Evolutionary conservation across 2,888 invertebrate species (phyloP), one percentile per base, ranked within the genome.

Genomic region (Orchestes rusci): DNA sequence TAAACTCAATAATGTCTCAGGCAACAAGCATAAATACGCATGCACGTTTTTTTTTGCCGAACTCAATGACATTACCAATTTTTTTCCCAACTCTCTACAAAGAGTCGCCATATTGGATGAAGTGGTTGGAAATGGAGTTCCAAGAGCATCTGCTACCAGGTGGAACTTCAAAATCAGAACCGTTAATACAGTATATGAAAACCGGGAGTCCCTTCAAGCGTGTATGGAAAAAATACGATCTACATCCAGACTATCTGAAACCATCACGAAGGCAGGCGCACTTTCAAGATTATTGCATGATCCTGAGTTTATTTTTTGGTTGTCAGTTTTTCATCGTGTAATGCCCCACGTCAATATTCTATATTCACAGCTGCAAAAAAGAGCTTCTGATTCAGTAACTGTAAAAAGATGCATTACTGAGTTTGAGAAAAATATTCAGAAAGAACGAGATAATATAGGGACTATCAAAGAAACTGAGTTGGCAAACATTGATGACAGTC

Each of bases 1-100:
- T 56, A 3, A 54, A 53, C 48, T 45, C 42, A 31, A 58, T 60
- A 45, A 45, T 58, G 42, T 39, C 43, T 17, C 45, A 51, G 28
- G 53, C 48, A 27, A 37, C 51, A 18, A 49, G 43, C 31, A 12
- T 7, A 35, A 53, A 39, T 43, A 28, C 20, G 5, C 43, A 48
- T 18, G 50, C 51, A 7, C 48, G 50, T 16, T 27, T 53, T 53
- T 55, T 53, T 55, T 55, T 46, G 46, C 37, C 29, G 48, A 54
- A 38, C 29, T 54, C 7, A 15, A 41, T 15, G 51, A 50, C 19
- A 46, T 55, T 27, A 32, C 48, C 27, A 19, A 16, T 10, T 55
- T 55, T 48, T 55, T 53, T 34, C 44, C 43, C 7, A 47, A 54
- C 34, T 55, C 51, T 17, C 52, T 58, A 1, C 52, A 56, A 41